These are phyloP conservation scores for Rhea pennata DNA, from an alignment of 2,113 vertebrate genomes.

Conservation along the genomic window DNA sequence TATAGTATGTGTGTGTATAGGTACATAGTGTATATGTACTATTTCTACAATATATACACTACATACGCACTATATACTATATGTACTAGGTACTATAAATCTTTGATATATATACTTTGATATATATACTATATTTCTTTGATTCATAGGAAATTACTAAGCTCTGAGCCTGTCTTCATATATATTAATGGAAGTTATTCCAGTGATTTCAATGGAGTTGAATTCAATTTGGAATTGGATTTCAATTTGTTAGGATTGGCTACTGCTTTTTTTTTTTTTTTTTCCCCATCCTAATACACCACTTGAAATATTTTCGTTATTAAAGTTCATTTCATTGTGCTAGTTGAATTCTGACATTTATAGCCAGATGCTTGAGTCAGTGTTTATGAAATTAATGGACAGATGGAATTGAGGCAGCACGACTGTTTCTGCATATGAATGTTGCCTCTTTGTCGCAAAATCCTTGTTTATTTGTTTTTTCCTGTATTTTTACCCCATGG, in stretches of 20 bases:
- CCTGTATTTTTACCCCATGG: not conserved
- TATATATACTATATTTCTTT: too few species aligned
- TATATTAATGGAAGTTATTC: not conserved
- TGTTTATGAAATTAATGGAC: conserved; percentile 38
- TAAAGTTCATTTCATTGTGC: conserved; percentile 4
- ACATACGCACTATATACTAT: too few species aligned
- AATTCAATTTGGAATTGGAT: too few species aligned
- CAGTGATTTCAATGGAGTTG: not conserved
- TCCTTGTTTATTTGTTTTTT: not conserved
- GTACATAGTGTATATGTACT: too few species aligned
- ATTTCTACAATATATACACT: too few species aligned
- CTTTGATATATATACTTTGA: too few species aligned
- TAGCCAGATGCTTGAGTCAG: conserved; percentile 10
- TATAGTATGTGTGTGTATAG: too few species aligned
- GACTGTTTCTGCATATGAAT: conserved; percentile 13
- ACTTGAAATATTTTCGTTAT: conserved; percentile 23
- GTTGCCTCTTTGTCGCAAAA: not conserved
- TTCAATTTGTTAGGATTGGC: not conserved
- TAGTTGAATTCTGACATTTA: conserved; percentile 30
- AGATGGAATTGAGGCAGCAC: conserved; percentile 5
- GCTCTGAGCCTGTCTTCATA: not conserved
- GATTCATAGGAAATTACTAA: not conserved
- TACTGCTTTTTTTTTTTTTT: not conserved
- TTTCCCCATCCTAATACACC: not conserved
- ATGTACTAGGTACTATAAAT: too few species aligned